phyloP scores from a whole-genome alignment of 2,797 vertebrate genomes.

The Pseudochromis fuscus region DNA sequence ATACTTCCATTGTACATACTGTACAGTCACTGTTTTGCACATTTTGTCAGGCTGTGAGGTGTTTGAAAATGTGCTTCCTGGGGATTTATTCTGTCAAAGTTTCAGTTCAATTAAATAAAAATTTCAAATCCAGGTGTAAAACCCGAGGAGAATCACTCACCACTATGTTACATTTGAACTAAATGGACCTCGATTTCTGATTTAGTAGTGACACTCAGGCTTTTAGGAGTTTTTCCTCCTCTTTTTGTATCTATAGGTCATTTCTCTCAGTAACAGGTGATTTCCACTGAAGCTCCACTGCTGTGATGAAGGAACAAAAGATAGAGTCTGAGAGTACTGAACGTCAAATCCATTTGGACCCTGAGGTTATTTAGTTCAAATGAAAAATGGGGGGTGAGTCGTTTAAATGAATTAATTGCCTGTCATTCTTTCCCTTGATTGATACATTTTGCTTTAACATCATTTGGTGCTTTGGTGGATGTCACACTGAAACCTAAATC shows the following conservation, averaged over 20 bases:
- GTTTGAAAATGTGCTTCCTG: slow-evolving; percentile 40
- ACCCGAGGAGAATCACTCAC: neutral
- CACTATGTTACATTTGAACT: slow-evolving; percentile 19
- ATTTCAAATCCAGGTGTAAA: slow-evolving; percentile 20
- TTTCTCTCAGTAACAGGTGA: slow-evolving; percentile 32
- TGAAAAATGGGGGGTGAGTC: slow-evolving; percentile 48
- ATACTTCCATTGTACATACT: slow-evolving; percentile 52
- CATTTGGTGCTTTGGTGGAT: slow-evolving; percentile 64
- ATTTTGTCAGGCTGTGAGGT: slow-evolving; percentile 42
- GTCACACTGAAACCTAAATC: slow-evolving; percentile 63
- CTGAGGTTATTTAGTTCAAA: slow-evolving; percentile 63
- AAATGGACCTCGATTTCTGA: too few relatives aligned
- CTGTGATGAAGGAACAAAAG: slow-evolving; percentile 43
- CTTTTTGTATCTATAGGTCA: slow-evolving; percentile 6
- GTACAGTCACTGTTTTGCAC: slow-evolving; percentile 51
- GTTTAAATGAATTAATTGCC: slow-evolving; percentile 66
- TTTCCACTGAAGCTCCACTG: slow-evolving; percentile 28
- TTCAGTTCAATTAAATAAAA: neutral
- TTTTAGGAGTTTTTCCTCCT: slow-evolving; percentile 2
- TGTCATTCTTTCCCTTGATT: slow-evolving; percentile 57
- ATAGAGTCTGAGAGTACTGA: slow-evolving; percentile 46
- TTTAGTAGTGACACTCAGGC: neutral
- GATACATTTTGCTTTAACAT: slow-evolving; percentile 54
- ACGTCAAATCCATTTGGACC: slow-evolving; percentile 52
- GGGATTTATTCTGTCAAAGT: slow-evolving; percentile 25